A percentile compares a stretch with the other conserved stretches of the same genome.
phyloP scores from a whole-genome alignment of 2,888 invertebrate genomes.

The Temnothorax unifasciatus region DNA sequence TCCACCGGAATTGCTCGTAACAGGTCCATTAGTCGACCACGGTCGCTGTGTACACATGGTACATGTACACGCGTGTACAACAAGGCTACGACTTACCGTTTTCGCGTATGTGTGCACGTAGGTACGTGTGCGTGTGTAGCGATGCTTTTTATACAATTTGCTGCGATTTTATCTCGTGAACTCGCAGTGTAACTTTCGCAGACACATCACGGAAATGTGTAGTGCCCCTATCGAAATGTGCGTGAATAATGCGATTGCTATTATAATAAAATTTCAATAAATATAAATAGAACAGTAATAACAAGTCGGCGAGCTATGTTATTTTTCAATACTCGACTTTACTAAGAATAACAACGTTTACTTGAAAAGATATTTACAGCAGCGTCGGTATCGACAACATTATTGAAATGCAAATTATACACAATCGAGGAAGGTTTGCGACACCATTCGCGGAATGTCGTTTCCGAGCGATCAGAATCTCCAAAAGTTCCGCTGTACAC shows the following conservation, averaged over 20 bases:
- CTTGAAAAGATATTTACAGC: neutral
- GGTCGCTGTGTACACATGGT: conserved; percentile 14
- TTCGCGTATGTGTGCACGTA: neutral
- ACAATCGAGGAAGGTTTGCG: neutral
- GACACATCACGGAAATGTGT: neutral
- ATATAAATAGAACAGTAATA: conserved; percentile 1
- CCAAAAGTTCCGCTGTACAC: conserved; percentile 11
- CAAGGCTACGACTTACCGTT: conserved; percentile 38
- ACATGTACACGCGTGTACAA: neutral
- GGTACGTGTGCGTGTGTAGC: neutral
- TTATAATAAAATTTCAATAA: neutral
- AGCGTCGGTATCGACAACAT: neutral
- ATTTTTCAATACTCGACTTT: neutral
- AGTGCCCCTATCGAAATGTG: neutral
- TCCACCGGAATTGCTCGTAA: conserved; percentile 72
- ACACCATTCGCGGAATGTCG: neutral
- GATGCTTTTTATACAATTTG: conserved; percentile 42
- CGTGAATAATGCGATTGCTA: neutral
- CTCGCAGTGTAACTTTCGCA: conserved; percentile 1
- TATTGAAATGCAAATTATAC: conserved; percentile 6
- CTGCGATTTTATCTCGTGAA: conserved; percentile 34
- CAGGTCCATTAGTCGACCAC: conserved; percentile 68
- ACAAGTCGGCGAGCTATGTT: neutral
- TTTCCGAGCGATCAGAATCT: conserved; percentile 11
- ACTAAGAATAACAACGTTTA: neutral